Evolutionary conservation across 2,113 vertebrate species (phyloP), one percentile per base, ranked within the genome.

Genomic region (Oplegnathus fasciatus): DNA sequence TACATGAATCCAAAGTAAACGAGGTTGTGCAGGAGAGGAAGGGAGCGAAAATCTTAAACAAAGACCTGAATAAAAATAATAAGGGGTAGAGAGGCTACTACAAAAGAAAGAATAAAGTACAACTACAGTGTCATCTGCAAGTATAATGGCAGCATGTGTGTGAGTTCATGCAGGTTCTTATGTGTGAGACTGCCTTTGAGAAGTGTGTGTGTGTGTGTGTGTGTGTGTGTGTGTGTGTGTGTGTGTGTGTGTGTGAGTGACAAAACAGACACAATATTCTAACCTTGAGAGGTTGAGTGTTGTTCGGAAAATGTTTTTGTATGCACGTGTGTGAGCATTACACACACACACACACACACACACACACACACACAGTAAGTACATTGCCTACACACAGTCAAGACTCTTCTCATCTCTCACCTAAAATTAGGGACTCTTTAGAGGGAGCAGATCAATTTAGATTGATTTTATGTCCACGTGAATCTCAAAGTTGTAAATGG

Each of bases 51-150:
- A 11, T 9, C 13, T 28, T 17, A 26, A 13, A 30, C 13, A 28
- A 17, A 9, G 57, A 18, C 15, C 5, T 11, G 15, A n/a, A 66
- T 66, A 15, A 15, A 7, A 24, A 15, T 66, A 32, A 52, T 20
- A 50, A 68, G 15, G 26, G 26, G 48, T 3, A 30, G 14, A 68
- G 28, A 68, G 32, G 30, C 18, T 37, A 6, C 65, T 26, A 18
- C 14, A 10, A 20, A 28, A 14, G 50, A 1, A 69, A 32, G 67
- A 32, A 6, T 7, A 22, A 77, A 70, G 50, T 61, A 80, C 60
- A 72, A 75, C 61, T 69, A 57, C 34, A 26, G 7, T 24, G 52
- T 84, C 24, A 17, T 50, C 77, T 66, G 74, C 71, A 54, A 75
- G 64, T 32, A 58, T 44, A 78, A 48, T 13, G 52, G 48, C 60